Evolutionary conservation across 2,888 invertebrate genomes (phyloP), one percentile per base, ranked within the genome.

Genomic region (Uropetala carovei): DNA sequence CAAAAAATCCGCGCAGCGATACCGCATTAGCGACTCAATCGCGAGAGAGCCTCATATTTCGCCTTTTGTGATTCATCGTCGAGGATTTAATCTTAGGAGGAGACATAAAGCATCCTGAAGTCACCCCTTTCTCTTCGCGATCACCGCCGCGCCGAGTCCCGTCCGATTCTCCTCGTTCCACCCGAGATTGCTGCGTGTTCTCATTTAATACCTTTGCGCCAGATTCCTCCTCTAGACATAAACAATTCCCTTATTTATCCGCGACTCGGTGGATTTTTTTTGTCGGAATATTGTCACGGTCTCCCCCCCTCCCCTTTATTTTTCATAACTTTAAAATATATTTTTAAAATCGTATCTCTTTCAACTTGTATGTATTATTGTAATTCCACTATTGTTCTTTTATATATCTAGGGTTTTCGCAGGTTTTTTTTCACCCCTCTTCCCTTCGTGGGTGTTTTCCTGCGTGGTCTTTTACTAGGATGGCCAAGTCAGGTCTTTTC

Each of bases 41-140:
- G 75, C 13, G 75, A 13, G 75, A 75, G 18, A 18, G 68, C n/a
- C 68, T 18, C 18, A 68, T 68, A 75, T 75, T 75, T 75, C 75
- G 27, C 75, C 27, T 13, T 27, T 75, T 75, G 11, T 13, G 75
- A 75, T 75, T 75, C 22, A 75, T 75, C 75, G 75, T 27, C 75
- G 22, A 7, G 13, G 75, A 75, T 75, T 75, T 75, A 75, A 75
- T 75, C 27, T 75, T 27, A 27, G 22, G 75, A 68, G 64, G 68
- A 22, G 68, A 18, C 75, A 75, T 75, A 75, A 75, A 75, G 75
- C 75, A 75, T 75, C 22, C 75, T 27, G 18, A n/a, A 75, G 75
- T 22, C 75, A 27, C 18, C 68, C 68, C 22, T 18, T 22, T 68
- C 22, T 75, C 75, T 22, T 18, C 22, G 75, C 27, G 22, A n/a